These are phyloP conservation scores for Lasioglossum malachurum DNA, from an alignment of 2,888 invertebrate genomes.

Conservation along the genomic window DNA sequence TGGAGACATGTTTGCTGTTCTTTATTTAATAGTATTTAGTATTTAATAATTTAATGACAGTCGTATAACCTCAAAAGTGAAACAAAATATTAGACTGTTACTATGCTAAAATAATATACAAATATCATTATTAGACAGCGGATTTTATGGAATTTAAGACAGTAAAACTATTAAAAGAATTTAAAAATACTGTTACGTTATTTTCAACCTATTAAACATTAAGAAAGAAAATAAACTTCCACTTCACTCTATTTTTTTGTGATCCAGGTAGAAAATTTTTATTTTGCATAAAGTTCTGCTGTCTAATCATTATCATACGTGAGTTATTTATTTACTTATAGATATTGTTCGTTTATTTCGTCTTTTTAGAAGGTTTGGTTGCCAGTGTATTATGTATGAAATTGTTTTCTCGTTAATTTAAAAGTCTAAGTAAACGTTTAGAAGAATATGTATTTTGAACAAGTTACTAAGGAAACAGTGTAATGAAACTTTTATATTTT, in stretches of 20 bases:
- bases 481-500: constrained; percentile 24
- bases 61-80: constrained; percentile 39
- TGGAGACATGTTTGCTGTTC: background rate
- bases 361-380: constrained; percentile 8
- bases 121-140: background rate
- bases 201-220: too few species aligned
- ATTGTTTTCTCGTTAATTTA: background rate
- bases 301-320: background rate
- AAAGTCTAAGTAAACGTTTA: too few species aligned
- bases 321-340: background rate
- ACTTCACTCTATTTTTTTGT: too few species aligned
- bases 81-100: constrained; percentile 8
- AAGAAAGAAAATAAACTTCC: too few species aligned
- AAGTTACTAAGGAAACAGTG: too few species aligned
- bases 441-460: too few species aligned
- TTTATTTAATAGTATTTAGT: background rate
- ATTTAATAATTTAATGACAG: constrained; percentile 14
- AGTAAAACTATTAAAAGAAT: too few species aligned
- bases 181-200: too few species aligned
- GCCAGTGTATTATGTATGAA: background rate
- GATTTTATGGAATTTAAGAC: too few species aligned
- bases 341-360: background rate
- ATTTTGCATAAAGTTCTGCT: too few species aligned
- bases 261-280: too few species aligned
- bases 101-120: background rate